phyloP scores from a whole-genome alignment of 1,140 invertebrate genomes.

The Colletes gigas region DNA sequence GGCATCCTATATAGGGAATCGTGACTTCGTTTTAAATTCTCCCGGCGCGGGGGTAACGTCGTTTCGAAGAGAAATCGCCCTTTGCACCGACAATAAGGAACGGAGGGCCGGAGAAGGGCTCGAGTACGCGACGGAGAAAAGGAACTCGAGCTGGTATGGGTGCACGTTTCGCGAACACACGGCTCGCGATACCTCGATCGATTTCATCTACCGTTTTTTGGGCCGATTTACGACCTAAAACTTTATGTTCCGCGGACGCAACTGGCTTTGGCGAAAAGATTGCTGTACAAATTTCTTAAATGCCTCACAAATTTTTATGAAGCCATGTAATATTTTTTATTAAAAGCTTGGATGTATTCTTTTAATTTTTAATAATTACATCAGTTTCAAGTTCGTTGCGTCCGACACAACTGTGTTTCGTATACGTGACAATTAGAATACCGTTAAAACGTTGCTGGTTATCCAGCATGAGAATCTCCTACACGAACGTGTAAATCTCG shows the following conservation, averaged over 20 bases:
- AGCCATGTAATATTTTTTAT: too few species aligned
- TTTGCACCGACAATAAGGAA: constrained; percentile 72
- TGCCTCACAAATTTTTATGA: too few species aligned
- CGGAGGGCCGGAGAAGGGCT: constrained; percentile 9
- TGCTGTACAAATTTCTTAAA: too few species aligned
- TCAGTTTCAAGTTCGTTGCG: too few species aligned
- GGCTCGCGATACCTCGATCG: constrained; percentile 8
- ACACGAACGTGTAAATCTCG: not conserved
- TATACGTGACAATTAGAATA: too few species aligned
- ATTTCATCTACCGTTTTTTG: constrained; percentile 36
- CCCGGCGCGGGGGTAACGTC: constrained; percentile 66
- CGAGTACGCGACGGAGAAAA: not conserved
- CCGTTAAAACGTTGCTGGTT: not conserved
- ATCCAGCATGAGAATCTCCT: not conserved
- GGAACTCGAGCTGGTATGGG: not conserved
- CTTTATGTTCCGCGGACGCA: constrained; percentile 16
- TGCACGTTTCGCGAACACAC: not conserved
- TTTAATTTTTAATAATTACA: too few species aligned
- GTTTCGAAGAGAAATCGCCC: constrained; percentile 72
- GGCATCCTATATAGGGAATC: constrained; percentile 66
- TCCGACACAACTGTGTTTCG: too few species aligned
- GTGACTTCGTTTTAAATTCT: constrained; percentile 75
- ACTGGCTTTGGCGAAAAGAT: too few species aligned
- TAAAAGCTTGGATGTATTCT: too few species aligned
- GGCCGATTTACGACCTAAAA: constrained; percentile 42